Conservation (phyloP, 2,797 vertebrate species). For the Cebuella pygmaea region DNA sequence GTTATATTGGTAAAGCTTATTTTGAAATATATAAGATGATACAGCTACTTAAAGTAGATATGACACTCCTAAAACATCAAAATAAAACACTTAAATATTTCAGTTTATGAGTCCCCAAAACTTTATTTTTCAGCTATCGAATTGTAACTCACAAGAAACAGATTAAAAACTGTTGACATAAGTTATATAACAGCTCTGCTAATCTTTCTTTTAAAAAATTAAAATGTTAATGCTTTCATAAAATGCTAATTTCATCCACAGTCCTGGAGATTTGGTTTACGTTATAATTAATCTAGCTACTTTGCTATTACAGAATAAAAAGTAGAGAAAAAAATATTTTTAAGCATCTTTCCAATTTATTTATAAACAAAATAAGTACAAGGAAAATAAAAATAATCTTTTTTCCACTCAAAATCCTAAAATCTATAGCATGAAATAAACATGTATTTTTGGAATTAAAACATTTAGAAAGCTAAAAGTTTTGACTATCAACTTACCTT, state of each 20-base stretch:
- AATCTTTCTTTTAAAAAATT: slow-evolving; percentile 22
- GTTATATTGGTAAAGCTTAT: slow-evolving; percentile 7
- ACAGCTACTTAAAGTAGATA: slow-evolving; percentile 7
- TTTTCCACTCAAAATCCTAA: slow-evolving; percentile 32
- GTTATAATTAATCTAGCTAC: slow-evolving; percentile 3
- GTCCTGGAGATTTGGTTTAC: neutral
- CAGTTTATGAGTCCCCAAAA: neutral
- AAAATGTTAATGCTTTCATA: slow-evolving; percentile 32
- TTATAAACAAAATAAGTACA: slow-evolving; percentile 21
- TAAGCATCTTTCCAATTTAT: slow-evolving; percentile 34
- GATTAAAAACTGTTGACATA: slow-evolving; percentile 16
- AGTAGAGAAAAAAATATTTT: slow-evolving; percentile 21
- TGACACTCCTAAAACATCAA: slow-evolving; percentile 27
- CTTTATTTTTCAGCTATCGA: slow-evolving; percentile 46
- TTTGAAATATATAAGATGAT: slow-evolving; percentile 2
- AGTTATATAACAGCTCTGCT: neutral
- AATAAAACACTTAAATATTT: slow-evolving; percentile 57
- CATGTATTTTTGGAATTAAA: slow-evolving; percentile 63
- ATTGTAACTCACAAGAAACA: neutral
- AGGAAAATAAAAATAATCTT: neutral
- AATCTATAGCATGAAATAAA: neutral
- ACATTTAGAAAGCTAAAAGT: slow-evolving; percentile 50
- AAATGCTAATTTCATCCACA: slow-evolving; percentile 17
- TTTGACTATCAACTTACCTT: slow-evolving; percentile 92
- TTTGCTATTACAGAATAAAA: slow-evolving; percentile 21